Conservation (phyloP, 2,888 invertebrate genomes). For the Aphidius colemani region DNA sequence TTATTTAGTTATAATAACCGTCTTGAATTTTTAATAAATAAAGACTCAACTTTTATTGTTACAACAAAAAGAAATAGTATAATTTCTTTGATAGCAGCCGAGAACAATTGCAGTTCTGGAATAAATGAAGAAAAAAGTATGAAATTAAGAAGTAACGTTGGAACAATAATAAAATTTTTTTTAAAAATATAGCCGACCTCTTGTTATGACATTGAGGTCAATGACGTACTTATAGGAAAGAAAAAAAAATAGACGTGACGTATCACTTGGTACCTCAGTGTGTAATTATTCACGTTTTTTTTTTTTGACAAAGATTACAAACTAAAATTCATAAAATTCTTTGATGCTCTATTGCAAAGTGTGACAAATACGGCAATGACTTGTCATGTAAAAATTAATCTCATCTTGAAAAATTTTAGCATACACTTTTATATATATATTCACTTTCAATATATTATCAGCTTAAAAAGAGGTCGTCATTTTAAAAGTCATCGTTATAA, state of each 20-base stretch:
- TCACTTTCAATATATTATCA: conserved; percentile 23
- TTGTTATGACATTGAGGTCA: not conserved
- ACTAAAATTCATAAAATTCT: conserved; percentile 37
- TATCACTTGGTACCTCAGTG: too few relatives aligned
- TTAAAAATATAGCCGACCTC: not conserved
- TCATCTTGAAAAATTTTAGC: conserved; percentile 18
- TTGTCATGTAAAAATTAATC: conserved; percentile 25
- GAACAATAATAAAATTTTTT: not conserved
- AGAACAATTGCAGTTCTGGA: too few relatives aligned
- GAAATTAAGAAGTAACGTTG: not conserved
- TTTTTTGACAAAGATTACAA: conserved; percentile 36
- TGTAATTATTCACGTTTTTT: conserved; percentile 26
- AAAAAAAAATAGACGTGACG: not conserved
- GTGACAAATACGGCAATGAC: conserved; percentile 32
- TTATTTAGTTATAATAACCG: too few relatives aligned
- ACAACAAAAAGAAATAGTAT: too few relatives aligned
- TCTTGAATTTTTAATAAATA: too few relatives aligned
- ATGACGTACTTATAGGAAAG: not conserved
- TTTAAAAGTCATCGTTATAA: conserved; percentile 15
- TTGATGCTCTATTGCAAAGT: conserved; percentile 30
- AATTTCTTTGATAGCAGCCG: too few relatives aligned
- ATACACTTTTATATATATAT: conserved; percentile 3
- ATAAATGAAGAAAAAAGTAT: too few relatives aligned
- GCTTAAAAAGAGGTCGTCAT: conserved; percentile 1
- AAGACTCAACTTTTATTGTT: too few relatives aligned